Conservation (phyloP, 2,888 invertebrate species). For the Pammene aurita region DNA sequence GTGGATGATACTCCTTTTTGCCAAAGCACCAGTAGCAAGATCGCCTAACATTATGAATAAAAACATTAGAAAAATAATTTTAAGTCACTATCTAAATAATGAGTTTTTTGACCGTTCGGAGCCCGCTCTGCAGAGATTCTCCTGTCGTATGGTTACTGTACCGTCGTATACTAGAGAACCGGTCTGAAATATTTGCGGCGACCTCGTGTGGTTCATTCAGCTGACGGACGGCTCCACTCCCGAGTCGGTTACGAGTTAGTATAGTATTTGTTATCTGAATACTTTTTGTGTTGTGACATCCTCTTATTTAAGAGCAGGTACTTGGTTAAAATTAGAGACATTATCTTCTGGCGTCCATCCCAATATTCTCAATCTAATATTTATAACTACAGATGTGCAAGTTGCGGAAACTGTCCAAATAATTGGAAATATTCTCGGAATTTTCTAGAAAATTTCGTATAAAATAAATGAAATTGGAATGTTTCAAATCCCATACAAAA, state of each 20-base stretch:
- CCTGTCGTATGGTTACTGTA: slow-evolving; percentile 18
- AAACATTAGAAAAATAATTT: too few species aligned
- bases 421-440: too few species aligned
- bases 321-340: not conserved
- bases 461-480: too few species aligned
- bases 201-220: slow-evolving; percentile 49
- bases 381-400: too few species aligned
- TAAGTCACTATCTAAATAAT: not conserved
- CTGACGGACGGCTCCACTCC: slow-evolving; percentile 19
- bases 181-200: slow-evolving; percentile 47
- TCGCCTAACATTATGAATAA: too few species aligned
- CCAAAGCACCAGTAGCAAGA: too few species aligned
- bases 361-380: too few species aligned
- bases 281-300: slow-evolving; percentile 2
- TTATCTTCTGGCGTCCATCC: not conserved
- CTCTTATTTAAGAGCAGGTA: not conserved
- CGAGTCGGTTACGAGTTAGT: slow-evolving; percentile 13
- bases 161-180: slow-evolving; percentile 41
- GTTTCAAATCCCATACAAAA: too few species aligned
- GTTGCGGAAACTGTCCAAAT: too few species aligned
- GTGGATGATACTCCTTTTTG: too few species aligned
- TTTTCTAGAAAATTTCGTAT: too few species aligned
- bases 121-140: not conserved
- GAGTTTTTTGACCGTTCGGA: slow-evolving; percentile 2
- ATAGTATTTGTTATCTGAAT: slow-evolving; percentile 7